Conservation (phyloP, 2,113 vertebrate genomes). For the Typhlomys cinereus region DNA sequence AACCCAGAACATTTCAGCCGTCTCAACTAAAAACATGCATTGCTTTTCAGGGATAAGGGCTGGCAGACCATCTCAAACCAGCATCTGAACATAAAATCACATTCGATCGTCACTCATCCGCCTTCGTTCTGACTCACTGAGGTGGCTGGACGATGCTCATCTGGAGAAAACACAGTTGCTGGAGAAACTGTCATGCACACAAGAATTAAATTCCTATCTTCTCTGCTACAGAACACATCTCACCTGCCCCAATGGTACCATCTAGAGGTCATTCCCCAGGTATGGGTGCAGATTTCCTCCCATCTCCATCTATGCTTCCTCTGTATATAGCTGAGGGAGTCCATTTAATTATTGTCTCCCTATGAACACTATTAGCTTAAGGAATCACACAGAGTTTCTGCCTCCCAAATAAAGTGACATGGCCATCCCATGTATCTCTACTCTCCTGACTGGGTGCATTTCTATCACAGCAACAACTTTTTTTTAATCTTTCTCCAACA, state of each 20-base stretch:
- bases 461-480: neutral
- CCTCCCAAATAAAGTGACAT: neutral
- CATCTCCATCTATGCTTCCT: neutral
- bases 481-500: neutral
- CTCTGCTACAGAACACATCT: neutral
- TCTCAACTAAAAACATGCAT: slow-evolving; percentile 12
- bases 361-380: neutral
- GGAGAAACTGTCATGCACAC: neutral
- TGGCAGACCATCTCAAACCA: neutral
- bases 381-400: slow-evolving; percentile 30
- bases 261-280: neutral
- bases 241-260: neutral
- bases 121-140: neutral
- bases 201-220: neutral
- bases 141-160: neutral
- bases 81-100: neutral
- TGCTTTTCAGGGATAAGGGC: neutral
- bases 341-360: neutral
- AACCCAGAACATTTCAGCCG: slow-evolving; percentile 11
- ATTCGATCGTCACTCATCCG: neutral
- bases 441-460: neutral
- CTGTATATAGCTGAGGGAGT: neutral
- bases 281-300: neutral
- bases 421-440: neutral
- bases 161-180: neutral